A percentile compares a stretch with the other conserved stretches of the same genome.
These are phyloP conservation scores for Oscheius sp. DNA, from an alignment of 1,140 invertebrate genomes.

Conservation along the genomic window DNA sequence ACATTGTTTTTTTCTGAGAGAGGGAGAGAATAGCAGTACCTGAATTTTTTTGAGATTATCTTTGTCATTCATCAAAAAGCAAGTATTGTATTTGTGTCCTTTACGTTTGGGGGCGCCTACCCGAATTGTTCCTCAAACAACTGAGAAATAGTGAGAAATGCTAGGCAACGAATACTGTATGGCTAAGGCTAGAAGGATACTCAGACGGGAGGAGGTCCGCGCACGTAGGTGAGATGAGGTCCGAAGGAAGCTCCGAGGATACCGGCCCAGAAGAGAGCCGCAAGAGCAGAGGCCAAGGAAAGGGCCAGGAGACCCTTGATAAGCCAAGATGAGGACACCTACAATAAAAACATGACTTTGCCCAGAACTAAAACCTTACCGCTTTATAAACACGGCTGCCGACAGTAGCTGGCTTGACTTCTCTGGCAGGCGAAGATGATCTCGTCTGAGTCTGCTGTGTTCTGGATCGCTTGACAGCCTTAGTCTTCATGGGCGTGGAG, in stretches of 20 bases:
- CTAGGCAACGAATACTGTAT: conserved; percentile 1
- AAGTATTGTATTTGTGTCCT: background rate
- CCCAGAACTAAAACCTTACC: background rate
- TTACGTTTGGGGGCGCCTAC: conserved; percentile 1
- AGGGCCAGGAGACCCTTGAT: conserved; percentile 35
- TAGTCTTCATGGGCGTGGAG: conserved; percentile 16
- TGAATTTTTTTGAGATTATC: conserved; percentile 8
- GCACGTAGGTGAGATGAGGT: conserved; percentile 40
- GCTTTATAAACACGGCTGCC: conserved; percentile 6
- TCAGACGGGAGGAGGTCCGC: conserved; percentile 44
- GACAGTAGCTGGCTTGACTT: background rate
- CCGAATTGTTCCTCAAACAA: background rate
- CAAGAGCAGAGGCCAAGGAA: conserved; percentile 29
- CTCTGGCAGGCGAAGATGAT: background rate
- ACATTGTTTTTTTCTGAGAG: too few species aligned
- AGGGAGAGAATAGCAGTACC: background rate
- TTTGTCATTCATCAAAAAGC: background rate
- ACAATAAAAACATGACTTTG: background rate
- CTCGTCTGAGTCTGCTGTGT: conserved; percentile 4
- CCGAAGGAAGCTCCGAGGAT: conserved; percentile 37
- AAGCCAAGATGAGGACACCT: conserved; percentile 19
- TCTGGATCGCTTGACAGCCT: conserved; percentile 4
- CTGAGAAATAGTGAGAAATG: conserved; percentile 1
- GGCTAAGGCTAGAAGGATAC: background rate
- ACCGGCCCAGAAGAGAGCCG: conserved; percentile 27